Evolutionary conservation across 2,113 vertebrate genomes (phyloP).

Genomic region (Misgurnus anguillicaudatus): DNA sequence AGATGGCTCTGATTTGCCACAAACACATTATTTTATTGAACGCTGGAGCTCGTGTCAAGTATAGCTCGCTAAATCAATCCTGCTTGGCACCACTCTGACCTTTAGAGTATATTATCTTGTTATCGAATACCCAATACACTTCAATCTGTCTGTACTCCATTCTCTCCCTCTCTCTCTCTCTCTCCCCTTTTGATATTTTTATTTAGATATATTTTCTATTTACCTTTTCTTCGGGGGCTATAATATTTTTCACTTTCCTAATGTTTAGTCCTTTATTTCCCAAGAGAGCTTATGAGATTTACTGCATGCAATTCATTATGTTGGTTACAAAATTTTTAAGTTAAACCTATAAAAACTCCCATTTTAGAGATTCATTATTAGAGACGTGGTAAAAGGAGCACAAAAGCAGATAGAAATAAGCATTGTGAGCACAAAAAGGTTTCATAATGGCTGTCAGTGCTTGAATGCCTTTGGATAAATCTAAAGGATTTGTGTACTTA

Average conservation of each 20-base stretch:
- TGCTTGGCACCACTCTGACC: conserved; percentile 71
- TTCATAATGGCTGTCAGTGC: conserved; percentile 24
- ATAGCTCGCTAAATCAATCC: conserved; percentile 77
- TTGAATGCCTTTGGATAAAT: conserved; percentile 17
- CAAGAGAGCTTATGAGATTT: neutral
- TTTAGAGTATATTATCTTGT: conserved; percentile 73
- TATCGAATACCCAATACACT: conserved; percentile 58
- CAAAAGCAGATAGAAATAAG: conserved; percentile 6
- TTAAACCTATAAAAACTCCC: conserved; percentile 8
- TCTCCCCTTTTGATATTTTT: neutral
- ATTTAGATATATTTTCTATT: conserved; percentile 24
- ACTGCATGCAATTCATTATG: conserved; percentile 23
- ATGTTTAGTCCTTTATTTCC: conserved; percentile 10
- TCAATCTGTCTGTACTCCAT: conserved; percentile 54
- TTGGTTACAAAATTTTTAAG: neutral
- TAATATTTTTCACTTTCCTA: conserved; percentile 7
- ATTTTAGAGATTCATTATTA: neutral
- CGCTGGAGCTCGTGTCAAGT: conserved; percentile 69
- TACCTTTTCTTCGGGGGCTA: conserved; percentile 13
- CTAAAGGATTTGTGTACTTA: conserved; percentile 29
- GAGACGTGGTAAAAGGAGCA: conserved; percentile 9
- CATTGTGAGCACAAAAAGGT: conserved; percentile 4
- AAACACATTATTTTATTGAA: conserved; percentile 41
- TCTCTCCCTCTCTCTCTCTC: conserved; percentile 38
- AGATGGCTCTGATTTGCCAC: conserved; percentile 33